Evolutionary conservation across 2,888 invertebrate genomes (phyloP).

Genomic region (Vesta saturnalis): DNA sequence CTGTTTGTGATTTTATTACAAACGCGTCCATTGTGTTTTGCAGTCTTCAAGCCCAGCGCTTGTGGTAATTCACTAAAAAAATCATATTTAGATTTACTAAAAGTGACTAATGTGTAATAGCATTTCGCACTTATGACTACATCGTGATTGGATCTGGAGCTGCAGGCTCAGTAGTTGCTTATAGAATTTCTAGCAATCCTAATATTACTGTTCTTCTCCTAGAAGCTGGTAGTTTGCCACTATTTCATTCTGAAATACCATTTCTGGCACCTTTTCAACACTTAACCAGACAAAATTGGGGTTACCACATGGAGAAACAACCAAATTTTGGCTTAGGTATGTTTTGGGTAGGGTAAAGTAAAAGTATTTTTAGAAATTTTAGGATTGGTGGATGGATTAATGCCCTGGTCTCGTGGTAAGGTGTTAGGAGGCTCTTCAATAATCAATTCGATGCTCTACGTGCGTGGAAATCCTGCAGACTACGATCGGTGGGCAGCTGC

Average conservation of each 20-base stretch:
- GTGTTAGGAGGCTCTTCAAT: constrained; percentile 64
- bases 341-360: too few relatives aligned
- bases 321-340: constrained; percentile 64
- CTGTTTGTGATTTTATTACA: too few relatives aligned
- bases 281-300: constrained; percentile 69
- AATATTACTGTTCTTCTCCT: constrained; percentile 71
- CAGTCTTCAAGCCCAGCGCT: too few relatives aligned
- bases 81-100: too few relatives aligned
- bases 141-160: constrained; percentile 76
- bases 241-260: constrained; percentile 66
- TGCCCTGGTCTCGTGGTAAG: constrained; percentile 63
- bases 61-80: too few relatives aligned
- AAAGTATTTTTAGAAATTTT: too few relatives aligned
- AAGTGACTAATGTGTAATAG: too few relatives aligned
- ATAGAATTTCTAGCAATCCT: constrained; percentile 72
- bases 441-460: constrained; percentile 64
- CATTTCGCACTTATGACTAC: constrained; percentile 66
- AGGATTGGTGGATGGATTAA: constrained; percentile 59
- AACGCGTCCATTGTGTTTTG: too few relatives aligned
- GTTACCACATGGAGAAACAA: constrained; percentile 69
- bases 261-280: constrained; percentile 66
- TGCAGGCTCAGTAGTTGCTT: constrained; percentile 76
- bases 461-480: constrained; percentile 70
- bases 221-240: constrained; percentile 70
- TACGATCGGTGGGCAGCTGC: constrained; percentile 69